These are phyloP conservation scores for Microhierax caerulescens DNA, from an alignment of 2,797 vertebrate genomes.

Conservation along the genomic window DNA sequence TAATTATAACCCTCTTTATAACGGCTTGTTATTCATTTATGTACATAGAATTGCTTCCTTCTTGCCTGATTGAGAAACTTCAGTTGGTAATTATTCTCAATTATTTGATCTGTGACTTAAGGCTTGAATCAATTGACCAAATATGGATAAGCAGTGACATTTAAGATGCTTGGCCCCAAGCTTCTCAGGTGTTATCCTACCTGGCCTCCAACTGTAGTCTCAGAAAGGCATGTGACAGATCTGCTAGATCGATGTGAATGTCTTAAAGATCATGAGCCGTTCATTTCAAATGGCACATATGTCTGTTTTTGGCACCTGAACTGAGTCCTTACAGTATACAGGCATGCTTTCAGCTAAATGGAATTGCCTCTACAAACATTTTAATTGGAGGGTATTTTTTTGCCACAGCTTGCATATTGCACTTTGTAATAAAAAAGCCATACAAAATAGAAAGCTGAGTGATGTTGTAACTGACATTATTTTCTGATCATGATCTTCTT, in stretches of 20 bases:
- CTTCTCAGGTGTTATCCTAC: neutral
- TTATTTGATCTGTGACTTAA: conserved; percentile 17
- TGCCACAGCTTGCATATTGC: neutral
- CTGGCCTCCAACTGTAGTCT: neutral
- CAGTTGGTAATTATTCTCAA: conserved; percentile 23
- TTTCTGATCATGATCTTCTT: neutral
- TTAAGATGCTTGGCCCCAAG: neutral
- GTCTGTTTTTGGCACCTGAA: neutral
- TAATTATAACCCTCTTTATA: conserved; percentile 33
- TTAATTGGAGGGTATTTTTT: neutral
- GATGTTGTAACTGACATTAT: neutral
- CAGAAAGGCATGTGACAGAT: neutral
- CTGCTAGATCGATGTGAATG: neutral
- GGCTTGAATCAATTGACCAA: conserved; percentile 6
- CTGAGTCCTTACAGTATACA: neutral
- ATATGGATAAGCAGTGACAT: neutral
- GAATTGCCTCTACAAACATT: neutral
- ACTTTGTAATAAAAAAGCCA: neutral
- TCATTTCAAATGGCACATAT: neutral
- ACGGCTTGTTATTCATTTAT: conserved; percentile 32
- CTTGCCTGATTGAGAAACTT: conserved; percentile 31
- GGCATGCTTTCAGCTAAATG: neutral
- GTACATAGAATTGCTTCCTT: conserved; percentile 30
- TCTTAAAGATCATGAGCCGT: neutral
- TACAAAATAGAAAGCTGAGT: neutral